Percentiles rank a stretch among this genome's conserved stretches.
Evolutionary conservation across 2,888 invertebrate genomes (phyloP).

Genomic region (Cylindroiulus punctatus): DNA sequence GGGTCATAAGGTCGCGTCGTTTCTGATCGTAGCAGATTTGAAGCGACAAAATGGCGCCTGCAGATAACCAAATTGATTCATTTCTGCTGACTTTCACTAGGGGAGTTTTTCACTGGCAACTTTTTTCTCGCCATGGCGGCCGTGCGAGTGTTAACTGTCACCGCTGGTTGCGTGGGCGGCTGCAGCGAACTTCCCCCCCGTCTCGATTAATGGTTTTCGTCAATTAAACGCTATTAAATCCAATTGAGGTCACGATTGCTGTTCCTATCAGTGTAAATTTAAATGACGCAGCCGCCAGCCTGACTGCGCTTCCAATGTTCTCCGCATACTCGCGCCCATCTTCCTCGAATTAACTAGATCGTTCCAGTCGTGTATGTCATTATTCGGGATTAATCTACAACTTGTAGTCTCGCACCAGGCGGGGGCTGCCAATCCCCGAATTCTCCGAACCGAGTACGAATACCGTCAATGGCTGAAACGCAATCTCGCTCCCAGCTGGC

Average conservation of each 20-base stretch:
- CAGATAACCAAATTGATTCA: no score
- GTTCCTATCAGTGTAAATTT: conserved; percentile 39
- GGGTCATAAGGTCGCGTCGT: no score
- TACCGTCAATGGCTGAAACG: conserved; percentile 32
- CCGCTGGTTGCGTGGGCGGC: neutral
- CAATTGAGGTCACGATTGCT: conserved; percentile 49
- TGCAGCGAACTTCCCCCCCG: conserved; percentile 21
- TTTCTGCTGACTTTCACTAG: no score
- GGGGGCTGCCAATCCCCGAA: neutral
- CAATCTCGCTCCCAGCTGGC: conserved; percentile 32
- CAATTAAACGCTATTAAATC: conserved; percentile 50
- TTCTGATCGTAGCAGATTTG: no score
- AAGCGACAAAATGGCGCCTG: no score
- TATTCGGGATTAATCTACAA: conserved; percentile 10
- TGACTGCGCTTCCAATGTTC: conserved; percentile 44
- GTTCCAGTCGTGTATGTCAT: conserved; percentile 26
- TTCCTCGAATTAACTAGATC: conserved; percentile 32
- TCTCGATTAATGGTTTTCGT: conserved; percentile 46
- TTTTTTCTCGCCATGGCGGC: no score
- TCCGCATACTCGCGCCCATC: conserved; percentile 8
- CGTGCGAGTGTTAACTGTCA: neutral
- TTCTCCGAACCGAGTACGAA: conserved; percentile 5
- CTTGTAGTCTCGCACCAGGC: neutral
- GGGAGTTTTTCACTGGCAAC: no score
- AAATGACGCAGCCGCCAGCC: conserved; percentile 46